Conservation (phyloP, 1,140 invertebrate species). For the Euura saliciscinereae region DNA sequence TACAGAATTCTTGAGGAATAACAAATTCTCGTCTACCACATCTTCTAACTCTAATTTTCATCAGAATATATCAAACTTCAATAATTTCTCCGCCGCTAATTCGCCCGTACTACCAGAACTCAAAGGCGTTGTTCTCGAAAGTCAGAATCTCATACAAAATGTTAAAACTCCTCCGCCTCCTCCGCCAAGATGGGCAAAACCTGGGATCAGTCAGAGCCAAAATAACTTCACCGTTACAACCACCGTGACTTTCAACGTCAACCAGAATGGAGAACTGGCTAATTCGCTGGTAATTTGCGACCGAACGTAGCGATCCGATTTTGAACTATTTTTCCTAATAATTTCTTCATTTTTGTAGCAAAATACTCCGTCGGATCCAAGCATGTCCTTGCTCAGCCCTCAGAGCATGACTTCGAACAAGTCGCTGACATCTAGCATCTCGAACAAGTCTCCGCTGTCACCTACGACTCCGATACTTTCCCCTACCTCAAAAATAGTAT, state of each 20-base stretch:
- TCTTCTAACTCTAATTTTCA: conserved; percentile 44
- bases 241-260: conserved; percentile 81
- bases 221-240: conserved; percentile 82
- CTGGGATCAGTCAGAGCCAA: conserved; percentile 51
- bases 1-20: conserved; percentile 40
- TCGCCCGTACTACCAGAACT: conserved; percentile 41
- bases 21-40: conserved; percentile 38
- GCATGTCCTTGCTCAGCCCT: conserved; percentile 47
- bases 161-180: conserved; percentile 70
- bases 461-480: conserved; percentile 44
- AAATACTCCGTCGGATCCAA: conserved; percentile 51
- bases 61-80: conserved; percentile 47
- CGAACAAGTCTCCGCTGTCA: conserved; percentile 43
- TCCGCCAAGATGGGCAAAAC: conserved; percentile 65
- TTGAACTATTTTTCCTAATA: neutral
- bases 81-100: conserved; percentile 40
- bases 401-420: conserved; percentile 51
- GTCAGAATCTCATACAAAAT: conserved; percentile 35
- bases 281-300: conserved; percentile 41
- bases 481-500: conserved; percentile 45
- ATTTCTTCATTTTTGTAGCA: conserved; percentile 27
- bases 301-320: neutral
- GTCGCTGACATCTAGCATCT: conserved; percentile 48
- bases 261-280: conserved; percentile 48
- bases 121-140: conserved; percentile 37